Percentiles rank a stretch among this genome's conserved stretches.
Evolutionary conservation across 2,113 vertebrate species (phyloP).

Genomic region (Delphinapterus leucas): DNA sequence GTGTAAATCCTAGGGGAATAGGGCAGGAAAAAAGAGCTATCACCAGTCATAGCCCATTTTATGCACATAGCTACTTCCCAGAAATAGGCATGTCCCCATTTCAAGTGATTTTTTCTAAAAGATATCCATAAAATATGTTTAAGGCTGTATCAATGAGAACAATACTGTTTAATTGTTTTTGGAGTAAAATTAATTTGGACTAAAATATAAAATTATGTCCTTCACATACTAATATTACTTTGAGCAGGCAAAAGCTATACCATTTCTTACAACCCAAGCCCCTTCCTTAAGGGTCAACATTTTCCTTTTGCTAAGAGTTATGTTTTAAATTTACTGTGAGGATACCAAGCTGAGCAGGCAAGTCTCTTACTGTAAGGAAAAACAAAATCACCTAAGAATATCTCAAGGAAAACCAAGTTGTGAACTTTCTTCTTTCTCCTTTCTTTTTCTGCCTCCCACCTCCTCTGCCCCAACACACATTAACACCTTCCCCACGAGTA

Average conservation of each 20-base stretch:
- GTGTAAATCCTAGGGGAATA: not conserved
- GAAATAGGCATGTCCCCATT: not conserved
- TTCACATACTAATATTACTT: not conserved
- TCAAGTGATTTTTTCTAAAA: not conserved
- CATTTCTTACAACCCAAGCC: not conserved
- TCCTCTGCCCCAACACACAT: not conserved
- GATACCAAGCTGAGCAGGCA: not conserved
- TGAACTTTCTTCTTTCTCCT: not conserved
- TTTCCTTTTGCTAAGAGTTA: not conserved
- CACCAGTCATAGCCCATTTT: not conserved
- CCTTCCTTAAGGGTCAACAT: not conserved
- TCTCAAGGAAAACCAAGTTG: not conserved
- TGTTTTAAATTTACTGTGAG: not conserved
- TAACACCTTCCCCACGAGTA: not conserved
- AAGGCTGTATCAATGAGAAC: not conserved
- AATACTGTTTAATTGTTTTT: constrained; percentile 24
- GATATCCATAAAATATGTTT: not conserved
- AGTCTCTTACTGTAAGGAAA: not conserved
- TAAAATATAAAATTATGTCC: not conserved
- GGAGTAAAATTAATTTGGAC: constrained; percentile 27
- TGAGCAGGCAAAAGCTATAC: not conserved
- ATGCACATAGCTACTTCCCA: not conserved
- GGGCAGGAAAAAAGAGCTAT: not conserved
- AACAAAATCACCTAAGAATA: not conserved
- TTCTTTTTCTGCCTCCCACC: not conserved